Conservation (phyloP, 2,113 vertebrate genomes). For the Propithecus coquereli region DNA sequence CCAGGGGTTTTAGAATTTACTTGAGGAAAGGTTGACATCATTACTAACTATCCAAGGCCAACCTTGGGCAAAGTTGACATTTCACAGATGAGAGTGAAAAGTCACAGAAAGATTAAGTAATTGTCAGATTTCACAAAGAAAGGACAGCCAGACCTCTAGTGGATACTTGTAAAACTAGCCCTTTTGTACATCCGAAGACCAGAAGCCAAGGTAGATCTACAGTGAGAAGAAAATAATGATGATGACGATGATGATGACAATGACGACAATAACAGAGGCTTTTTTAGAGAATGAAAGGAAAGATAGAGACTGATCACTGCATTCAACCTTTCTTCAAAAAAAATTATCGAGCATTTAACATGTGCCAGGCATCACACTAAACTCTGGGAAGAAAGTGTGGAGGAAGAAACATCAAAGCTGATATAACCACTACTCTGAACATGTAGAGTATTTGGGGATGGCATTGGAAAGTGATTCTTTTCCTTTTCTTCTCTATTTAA, state of each 20-base stretch:
- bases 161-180: fast-evolving
- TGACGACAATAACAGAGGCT: fast-evolving
- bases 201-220: not conserved
- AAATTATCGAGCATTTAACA: no score
- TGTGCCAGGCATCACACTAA: not conserved
- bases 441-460: fast-evolving
- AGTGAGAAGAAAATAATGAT: not conserved
- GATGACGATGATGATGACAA: fast-evolving
- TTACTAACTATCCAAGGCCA: not conserved
- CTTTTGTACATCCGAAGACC: not conserved
- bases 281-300: not conserved
- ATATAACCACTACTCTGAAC: not conserved
- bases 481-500: not conserved
- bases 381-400: no score
- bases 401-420: fast-evolving
- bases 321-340: not conserved
- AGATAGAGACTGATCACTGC: not conserved
- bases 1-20: not conserved
- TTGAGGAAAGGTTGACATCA: not conserved
- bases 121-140: not conserved
- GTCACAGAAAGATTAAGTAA: not conserved
- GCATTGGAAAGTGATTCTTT: not conserved
- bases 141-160: not conserved
- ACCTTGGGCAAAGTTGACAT: not conserved
- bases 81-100: not conserved